Evolutionary conservation across 1,140 invertebrate genomes (phyloP), one percentile per base, ranked within the genome.

Genomic region (Steinernema khuongi): DNA sequence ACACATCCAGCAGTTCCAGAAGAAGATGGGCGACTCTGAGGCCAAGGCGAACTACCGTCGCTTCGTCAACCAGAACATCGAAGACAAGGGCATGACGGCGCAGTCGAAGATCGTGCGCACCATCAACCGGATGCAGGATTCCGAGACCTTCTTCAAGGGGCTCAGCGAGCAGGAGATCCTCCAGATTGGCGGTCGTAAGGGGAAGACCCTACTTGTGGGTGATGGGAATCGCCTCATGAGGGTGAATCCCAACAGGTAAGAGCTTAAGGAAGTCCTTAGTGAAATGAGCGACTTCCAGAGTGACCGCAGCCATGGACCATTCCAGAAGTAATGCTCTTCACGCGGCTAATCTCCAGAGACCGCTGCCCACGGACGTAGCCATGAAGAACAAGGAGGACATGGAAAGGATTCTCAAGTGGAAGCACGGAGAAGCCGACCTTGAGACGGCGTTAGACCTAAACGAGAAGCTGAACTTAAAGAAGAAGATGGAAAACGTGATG

Each of bases 71-170:
- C 36, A 72, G 30, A 72, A 72, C 43, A 1, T 50, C 36, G 50
- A 31, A 4, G 32, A 31, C 18, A 28, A 60, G 29, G 43, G 43
- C 0, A 72, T 72, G 0, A 31, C 19, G 2, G 71, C 22, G 50
- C 18, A 60, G 29, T 72, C 71, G 1, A 72, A 72, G 71, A 60
- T 72, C 29, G 71, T 72, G 1, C 19, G 71, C 2, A 69, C n/a
- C 1, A 44, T 72, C 18, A 72, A 72, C 71, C 1, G 41, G 28
- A 72, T 72, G n/a, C 14, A 72, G n/a, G 43, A 72, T 31, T 31
- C 71, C 0, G 69, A 60, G 28, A 31, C 1, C 1, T 31, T 60
- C 36, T 72, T 72, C 41, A 60, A 72, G 30, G 69, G 29, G 0
- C n/a, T 72, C 67, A 68, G 32, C 32, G 22, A 68, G 14, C 22